A percentile compares a stretch with the other conserved stretches of the same genome.
Evolutionary conservation across 2,888 invertebrate species (phyloP).

Genomic region (Limnephilus marmoratus): DNA sequence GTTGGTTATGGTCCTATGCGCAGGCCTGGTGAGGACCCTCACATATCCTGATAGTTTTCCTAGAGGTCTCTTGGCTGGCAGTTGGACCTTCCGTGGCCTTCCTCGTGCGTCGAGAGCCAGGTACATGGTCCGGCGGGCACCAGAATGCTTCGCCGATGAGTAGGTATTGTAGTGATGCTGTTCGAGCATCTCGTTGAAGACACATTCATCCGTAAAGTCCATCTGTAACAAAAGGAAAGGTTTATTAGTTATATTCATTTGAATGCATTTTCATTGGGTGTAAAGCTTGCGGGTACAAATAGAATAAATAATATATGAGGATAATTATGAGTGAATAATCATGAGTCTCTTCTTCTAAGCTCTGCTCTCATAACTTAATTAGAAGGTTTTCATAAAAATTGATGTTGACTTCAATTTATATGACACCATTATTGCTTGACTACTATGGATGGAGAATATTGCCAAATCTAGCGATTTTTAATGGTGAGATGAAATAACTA

Average conservation of each 20-base stretch:
- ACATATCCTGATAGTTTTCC: slow-evolving; percentile 87
- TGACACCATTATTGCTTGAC: too few relatives aligned
- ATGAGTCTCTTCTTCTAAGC: not conserved
- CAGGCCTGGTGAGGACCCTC: slow-evolving; percentile 81
- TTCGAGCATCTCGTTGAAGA: slow-evolving; percentile 92
- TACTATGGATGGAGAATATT: too few relatives aligned
- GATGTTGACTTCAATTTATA: not conserved
- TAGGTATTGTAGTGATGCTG: slow-evolving; percentile 92
- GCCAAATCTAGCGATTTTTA: too few relatives aligned
- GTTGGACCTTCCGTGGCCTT: slow-evolving; percentile 84
- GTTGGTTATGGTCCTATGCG: slow-evolving; percentile 70
- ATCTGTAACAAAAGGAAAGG: slow-evolving; percentile 77
- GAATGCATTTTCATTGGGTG: not conserved
- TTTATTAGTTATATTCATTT: not conserved
- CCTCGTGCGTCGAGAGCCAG: slow-evolving; percentile 87
- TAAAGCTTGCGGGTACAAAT: not conserved
- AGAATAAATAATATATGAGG: not conserved
- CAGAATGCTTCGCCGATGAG: slow-evolving; percentile 85
- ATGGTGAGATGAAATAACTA: not conserved
- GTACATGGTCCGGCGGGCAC: slow-evolving; percentile 83
- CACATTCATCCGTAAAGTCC: slow-evolving; percentile 89
- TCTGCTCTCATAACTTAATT: not conserved
- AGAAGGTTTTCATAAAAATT: not conserved
- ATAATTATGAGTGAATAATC: not conserved
- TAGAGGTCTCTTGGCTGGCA: slow-evolving; percentile 81